Evolutionary conservation across 2,113 vertebrate species (phyloP), one percentile per base, ranked within the genome.

Genomic region (Cyanoderma ruficeps): DNA sequence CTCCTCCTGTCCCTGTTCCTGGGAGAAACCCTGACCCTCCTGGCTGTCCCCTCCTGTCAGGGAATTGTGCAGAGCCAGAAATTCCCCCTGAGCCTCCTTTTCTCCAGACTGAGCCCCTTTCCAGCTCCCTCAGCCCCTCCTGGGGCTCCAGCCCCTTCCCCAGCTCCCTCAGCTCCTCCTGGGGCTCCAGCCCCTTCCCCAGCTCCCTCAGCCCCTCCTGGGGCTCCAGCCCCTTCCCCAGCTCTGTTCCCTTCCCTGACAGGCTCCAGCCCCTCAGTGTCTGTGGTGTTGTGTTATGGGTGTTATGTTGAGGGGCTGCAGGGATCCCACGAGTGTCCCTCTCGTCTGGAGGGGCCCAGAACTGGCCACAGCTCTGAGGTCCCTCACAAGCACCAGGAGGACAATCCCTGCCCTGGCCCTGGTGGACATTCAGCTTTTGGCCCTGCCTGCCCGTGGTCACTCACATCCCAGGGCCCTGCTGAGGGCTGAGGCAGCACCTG

Each of bases 171-270:
- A 74, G 47, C 33, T 0, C 0, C 68, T 83, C 56, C 67, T 61
- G 67, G 10, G 37, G 37, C 44, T 67, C 60, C 44, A 86, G 25
- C 7, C 46, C 46, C 28, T n/a, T 37, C 39, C 9, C 28, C 82
- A 64, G 11, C 41, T 64, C 49, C 23, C 41, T n/a, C 50, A 74
- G 47, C 33, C 1, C 0, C 68, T 83, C 56, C 67, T 61, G 67
- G 10, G 37, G 37, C 27, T 55, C 41, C 68, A 72, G 6, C 0
- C 27, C 47, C 7, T n/a, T 47, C 23, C 33, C 33, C 69, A 74
- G 23, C 41, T 28, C n/a, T 0, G 0, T 46, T 55, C 60, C 50
- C 9, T 56, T 2, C 30, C 20, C 60, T 39, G 59, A 39, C n/a
- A 39, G 0, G 0, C 44, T 67, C 60, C 44, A 86, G 25, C 7